A percentile compares a stretch with the other conserved stretches of the same genome.
These are phyloP conservation scores for Blastobasis adustella DNA, from an alignment of 2,888 invertebrate species.

Conservation along the genomic window DNA sequence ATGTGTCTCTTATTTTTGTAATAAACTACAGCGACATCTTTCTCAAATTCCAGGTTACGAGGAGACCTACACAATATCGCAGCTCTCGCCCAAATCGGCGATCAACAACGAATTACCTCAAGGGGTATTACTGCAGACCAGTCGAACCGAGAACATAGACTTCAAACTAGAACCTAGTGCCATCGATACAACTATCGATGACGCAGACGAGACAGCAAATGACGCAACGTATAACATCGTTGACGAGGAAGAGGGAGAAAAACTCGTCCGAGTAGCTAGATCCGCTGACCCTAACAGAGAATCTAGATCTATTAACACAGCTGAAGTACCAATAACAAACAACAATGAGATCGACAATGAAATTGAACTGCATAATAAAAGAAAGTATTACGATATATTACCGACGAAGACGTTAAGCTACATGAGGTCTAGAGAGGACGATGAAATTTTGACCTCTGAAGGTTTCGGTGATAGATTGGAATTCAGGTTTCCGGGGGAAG, in stretches of 20 bases:
- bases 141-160: constrained; percentile 41
- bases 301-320: constrained; percentile 68
- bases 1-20: no score
- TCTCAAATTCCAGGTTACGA: constrained; percentile 64
- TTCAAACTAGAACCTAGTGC: constrained; percentile 60
- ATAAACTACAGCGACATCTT: neutral
- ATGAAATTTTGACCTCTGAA: constrained; percentile 50
- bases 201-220: constrained; percentile 17
- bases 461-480: constrained; percentile 60
- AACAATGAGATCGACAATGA: constrained; percentile 77
- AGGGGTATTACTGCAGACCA: constrained; percentile 45
- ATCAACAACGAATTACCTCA: constrained; percentile 28
- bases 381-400: constrained; percentile 69
- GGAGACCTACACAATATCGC: constrained; percentile 77
- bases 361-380: constrained; percentile 62
- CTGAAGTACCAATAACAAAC: constrained; percentile 67
- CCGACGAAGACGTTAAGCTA: constrained; percentile 71
- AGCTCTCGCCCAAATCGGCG: constrained; percentile 80
- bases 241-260: constrained; percentile 34
- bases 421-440: constrained; percentile 45
- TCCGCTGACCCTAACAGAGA: constrained; percentile 71
- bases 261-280: constrained; percentile 63
- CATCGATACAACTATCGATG: constrained; percentile 29
- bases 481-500: constrained; percentile 83
- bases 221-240: constrained; percentile 14